Evolutionary conservation across 2,888 invertebrate species (phyloP), one percentile per base, ranked within the genome.

Genomic region (Myathropa florea): DNA sequence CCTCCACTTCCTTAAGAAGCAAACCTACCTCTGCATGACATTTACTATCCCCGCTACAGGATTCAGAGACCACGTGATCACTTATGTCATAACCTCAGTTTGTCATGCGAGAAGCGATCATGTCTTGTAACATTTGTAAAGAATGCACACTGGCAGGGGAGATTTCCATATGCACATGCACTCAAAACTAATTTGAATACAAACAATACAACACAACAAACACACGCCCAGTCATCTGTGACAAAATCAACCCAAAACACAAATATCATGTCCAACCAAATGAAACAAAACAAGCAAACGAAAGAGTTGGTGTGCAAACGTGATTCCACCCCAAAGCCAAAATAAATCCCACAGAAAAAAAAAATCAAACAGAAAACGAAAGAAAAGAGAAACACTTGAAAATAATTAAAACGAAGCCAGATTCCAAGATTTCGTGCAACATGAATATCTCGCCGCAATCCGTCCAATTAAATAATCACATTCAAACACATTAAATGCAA

Each of bases 391-490:
- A 39, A 83, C 30, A 33, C 33, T 68, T 18, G 36, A 53, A 57
- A 68, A 79, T 71, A 77, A 68, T 61, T 61, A 57, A 78, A 78
- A 68, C 67, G 55, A 46, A 57, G 26, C 14, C 63, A 73, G 46
- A 46, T 46, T 46, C 18, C 68, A 64, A 65, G 18, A 67, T 73
- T 64, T 64, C 68, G 63, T 83, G 68, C 73, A 73, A 30, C 70
- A 70, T 71, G 68, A 60, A 83, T 72, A 55, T 63, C 72, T 65
- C 75, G 64, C 73, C 60, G 36, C 60, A 73, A 64, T 70, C 53
- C 61, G 24, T 83, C 79, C 79, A 83, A 79, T 79, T 79, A 79
- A 83, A 83, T 83, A 83, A 83, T 83, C 83, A 46, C 57, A 79
- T 73, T 83, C 68, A 79, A 79, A 73, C 79, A 73, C 67, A 79